Evolutionary conservation across 92 coral and sea anemone genomes (phyloP).

Genomic region (Micromussa lordhowensis): DNA sequence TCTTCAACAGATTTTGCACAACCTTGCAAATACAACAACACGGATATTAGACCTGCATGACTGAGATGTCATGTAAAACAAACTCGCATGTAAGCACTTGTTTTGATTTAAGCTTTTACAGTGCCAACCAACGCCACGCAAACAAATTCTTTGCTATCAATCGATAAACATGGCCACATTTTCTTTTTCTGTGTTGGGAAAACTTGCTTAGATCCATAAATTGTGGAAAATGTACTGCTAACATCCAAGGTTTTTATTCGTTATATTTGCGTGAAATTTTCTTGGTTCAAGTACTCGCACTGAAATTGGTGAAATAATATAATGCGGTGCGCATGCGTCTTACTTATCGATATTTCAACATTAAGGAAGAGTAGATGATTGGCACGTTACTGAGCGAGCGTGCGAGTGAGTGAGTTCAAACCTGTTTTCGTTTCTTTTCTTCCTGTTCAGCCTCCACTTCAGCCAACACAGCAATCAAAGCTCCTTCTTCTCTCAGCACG

Average conservation of each 20-base stretch:
- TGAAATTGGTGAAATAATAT: no score
- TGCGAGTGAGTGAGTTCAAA: neutral
- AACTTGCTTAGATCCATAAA: no score
- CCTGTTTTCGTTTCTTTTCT: slow-evolving; percentile 53
- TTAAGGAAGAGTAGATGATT: neutral
- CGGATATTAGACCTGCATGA: neutral
- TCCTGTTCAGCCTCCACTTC: slow-evolving; percentile 81
- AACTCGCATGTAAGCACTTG: no score
- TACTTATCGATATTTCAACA: neutral
- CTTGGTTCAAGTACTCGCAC: no score
- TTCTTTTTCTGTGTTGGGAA: no score
- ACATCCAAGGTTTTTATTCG: no score
- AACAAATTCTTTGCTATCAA: no score
- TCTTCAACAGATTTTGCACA: slow-evolving; percentile 73
- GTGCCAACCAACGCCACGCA: no score
- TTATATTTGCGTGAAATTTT: no score
- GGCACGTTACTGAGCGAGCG: neutral
- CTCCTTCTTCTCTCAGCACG: slow-evolving; percentile 72
- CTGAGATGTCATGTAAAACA: neutral
- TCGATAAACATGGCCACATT: no score
- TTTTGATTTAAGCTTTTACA: no score
- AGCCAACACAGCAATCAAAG: slow-evolving; percentile 61
- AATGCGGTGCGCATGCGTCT: neutral
- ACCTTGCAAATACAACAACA: slow-evolving; percentile 28
- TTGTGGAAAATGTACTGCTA: no score